These are phyloP conservation scores for Apostichopus leukothele DNA, from an alignment of 53 echinoderm and acorn worm species.

Conservation along the genomic window DNA sequence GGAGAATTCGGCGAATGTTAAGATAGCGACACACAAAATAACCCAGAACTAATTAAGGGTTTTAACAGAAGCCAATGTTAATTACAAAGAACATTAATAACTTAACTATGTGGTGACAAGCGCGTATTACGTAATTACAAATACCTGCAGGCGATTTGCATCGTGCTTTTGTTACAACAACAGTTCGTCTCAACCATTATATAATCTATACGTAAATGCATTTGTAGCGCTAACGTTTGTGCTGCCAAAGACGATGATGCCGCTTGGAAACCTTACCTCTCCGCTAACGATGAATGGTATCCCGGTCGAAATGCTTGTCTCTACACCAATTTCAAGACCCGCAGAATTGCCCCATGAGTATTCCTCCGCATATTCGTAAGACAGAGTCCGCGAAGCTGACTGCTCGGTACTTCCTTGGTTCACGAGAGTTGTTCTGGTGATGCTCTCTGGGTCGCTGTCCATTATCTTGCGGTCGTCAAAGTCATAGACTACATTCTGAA, in stretches of 20 bases:
- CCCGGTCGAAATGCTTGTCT: neutral
- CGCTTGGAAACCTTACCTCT: neutral
- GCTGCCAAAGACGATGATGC: no score
- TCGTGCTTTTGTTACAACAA: no score
- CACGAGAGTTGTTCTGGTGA: neutral
- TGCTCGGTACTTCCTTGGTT: neutral
- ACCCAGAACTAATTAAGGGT: no score
- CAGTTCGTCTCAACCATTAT: neutral
- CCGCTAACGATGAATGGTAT: neutral
- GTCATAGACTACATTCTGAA: neutral
- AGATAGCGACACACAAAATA: no score
- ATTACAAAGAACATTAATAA: neutral
- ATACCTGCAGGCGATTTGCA: neutral
- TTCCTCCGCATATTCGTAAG: neutral
- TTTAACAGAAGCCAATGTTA: neutral
- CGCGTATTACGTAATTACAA: neutral
- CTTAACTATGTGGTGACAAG: neutral
- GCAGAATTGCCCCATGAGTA: conserved; percentile 12
- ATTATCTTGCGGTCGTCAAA: neutral
- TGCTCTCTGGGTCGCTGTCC: neutral
- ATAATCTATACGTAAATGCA: neutral
- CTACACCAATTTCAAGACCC: neutral
- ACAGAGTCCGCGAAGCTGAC: no score
- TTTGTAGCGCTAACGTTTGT: neutral
- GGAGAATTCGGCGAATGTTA: no score